phyloP scores from a whole-genome alignment of 2,113 vertebrate genomes.

The Oncorhynchus tshawytscha region DNA sequence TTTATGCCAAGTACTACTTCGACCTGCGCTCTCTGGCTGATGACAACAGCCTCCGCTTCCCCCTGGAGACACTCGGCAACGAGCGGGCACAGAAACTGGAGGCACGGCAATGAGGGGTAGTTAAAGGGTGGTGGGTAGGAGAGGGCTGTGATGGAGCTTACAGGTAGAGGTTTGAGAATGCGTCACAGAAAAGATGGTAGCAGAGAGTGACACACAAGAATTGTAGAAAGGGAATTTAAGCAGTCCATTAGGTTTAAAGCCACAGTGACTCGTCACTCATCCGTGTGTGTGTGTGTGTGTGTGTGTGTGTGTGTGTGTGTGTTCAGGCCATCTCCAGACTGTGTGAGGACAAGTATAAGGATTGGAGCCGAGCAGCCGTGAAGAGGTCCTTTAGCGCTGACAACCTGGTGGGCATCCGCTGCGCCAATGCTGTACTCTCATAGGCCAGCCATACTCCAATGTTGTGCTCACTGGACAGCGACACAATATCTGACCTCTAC shows the following conservation, averaged over 20 bases:
- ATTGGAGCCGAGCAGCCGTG: conserved; percentile 86
- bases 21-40: conserved; percentile 95
- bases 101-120: conserved; percentile 64
- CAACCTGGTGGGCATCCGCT: conserved; percentile 90
- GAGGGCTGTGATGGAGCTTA: no score
- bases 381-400: conserved; percentile 93
- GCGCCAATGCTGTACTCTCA: conserved; percentile 91
- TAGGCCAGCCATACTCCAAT: conserved; percentile 50
- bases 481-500: conserved; percentile 53
- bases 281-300: neutral
- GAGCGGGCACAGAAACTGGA: conserved; percentile 96
- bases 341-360: conserved; percentile 96
- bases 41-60: conserved; percentile 93
- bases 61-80: conserved; percentile 93
- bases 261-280: neutral
- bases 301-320: neutral
- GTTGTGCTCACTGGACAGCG: neutral
- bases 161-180: no score
- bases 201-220: no score
- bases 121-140: conserved; percentile 63
- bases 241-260: neutral
- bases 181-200: no score
- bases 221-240: no score
- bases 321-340: conserved; percentile 92
- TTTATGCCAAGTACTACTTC: conserved; percentile 99